Conservation (phyloP, 2,113 vertebrate species). For the Sapajus apella region DNA sequence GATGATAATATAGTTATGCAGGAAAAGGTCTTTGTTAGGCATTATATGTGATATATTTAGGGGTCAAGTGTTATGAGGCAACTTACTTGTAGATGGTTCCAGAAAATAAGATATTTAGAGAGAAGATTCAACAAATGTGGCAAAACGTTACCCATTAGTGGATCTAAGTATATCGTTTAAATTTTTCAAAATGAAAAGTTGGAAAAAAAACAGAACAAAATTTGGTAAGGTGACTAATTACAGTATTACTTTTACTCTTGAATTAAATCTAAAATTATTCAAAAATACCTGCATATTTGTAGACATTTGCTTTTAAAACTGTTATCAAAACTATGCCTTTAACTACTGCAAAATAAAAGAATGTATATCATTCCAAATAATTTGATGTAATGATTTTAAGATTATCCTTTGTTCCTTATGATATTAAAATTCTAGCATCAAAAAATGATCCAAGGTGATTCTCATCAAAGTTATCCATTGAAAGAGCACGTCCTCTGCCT, state of each 20-base stretch:
- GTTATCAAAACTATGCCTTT: conserved; percentile 22
- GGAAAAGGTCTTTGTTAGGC: neutral
- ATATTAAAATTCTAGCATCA: conserved; percentile 39
- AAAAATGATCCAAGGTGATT: conserved; percentile 46
- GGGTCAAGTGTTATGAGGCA: conserved; percentile 1
- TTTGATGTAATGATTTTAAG: conserved; percentile 41
- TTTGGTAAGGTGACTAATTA: neutral
- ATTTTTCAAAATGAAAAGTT: conserved; percentile 36
- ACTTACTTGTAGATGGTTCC: conserved; percentile 20
- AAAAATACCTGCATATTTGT: conserved; percentile 1
- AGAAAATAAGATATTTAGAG: conserved; percentile 6
- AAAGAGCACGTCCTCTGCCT: neutral
- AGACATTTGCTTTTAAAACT: conserved; percentile 35
- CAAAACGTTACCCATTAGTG: neutral
- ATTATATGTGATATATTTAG: neutral
- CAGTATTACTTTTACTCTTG: conserved; percentile 29
- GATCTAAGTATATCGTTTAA: neutral
- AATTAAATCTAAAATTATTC: conserved; percentile 43
- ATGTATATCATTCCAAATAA: neutral
- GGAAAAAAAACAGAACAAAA: neutral
- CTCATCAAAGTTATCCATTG: conserved; percentile 40
- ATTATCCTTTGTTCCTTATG: neutral
- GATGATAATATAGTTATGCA: neutral
- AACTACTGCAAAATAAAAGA: neutral
- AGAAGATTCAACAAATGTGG: neutral